A percentile compares a stretch with the other conserved stretches of the same genome.
Evolutionary conservation across 2,888 invertebrate species (phyloP).

Genomic region (Laothoe populi): DNA sequence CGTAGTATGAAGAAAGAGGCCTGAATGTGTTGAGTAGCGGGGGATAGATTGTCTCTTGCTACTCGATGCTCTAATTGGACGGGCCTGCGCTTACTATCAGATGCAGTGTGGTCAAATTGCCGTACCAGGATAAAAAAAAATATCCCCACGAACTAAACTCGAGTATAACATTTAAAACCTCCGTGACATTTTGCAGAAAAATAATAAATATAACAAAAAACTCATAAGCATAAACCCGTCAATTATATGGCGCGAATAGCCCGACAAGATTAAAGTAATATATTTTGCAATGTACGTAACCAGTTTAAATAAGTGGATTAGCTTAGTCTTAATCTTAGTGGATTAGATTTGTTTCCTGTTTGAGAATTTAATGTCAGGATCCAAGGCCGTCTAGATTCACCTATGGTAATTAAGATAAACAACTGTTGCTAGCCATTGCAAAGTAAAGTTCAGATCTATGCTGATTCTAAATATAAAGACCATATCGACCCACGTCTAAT

Average conservation of each 20-base stretch:
- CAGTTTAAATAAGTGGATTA: not conserved
- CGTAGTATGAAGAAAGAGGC: no score
- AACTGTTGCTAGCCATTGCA: slow-evolving; percentile 16
- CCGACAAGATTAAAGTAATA: not conserved
- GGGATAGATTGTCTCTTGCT: no score
- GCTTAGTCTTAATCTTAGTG: no score
- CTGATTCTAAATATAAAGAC: slow-evolving; percentile 5
- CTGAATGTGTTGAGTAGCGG: no score
- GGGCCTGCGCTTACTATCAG: no score
- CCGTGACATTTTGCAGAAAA: not conserved
- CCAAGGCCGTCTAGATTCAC: slow-evolving; percentile 11
- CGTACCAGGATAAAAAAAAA: no score
- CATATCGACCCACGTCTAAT: not conserved
- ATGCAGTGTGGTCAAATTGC: no score
- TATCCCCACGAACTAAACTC: not conserved
- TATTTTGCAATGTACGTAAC: not conserved
- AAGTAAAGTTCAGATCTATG: slow-evolving; percentile 14
- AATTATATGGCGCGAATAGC: not conserved
- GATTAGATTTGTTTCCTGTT: slow-evolving; percentile 18
- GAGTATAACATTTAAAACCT: not conserved
- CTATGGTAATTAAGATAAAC: slow-evolving; percentile 13
- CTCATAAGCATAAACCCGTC: not conserved
- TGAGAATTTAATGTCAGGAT: slow-evolving; percentile 9
- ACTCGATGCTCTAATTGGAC: no score
- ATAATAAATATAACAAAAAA: slow-evolving; percentile 8